Base-by-base conservation (phyloP, 1,140 invertebrate species). In the Drosophila kohkoa region DNA sequence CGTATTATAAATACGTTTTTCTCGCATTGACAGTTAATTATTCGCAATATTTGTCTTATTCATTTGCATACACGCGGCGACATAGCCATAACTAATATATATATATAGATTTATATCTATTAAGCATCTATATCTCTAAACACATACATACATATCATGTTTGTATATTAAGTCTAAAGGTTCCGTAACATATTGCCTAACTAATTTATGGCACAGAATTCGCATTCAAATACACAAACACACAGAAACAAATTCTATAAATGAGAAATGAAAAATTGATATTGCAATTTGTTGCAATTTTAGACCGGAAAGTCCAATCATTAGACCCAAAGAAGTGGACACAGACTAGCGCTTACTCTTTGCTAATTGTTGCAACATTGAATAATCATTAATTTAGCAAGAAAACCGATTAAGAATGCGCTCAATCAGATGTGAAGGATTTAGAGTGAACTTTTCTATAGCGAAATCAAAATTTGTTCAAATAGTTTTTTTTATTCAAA, bases 21-120 rank as follows among this genome's bases (percentile, higher is more conserved):
- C 63, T 88, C 72, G 77, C 85, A 86, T 86, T 86, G 75, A 79
- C 67, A 76, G 82, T 76, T 88, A 83, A 88, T 87, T 87, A 87
- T 88, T 87, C 82, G 79, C 73, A 82, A 87, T 88, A 89, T 89
- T 87, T 77, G 80, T 88, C 83, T 88, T 68, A 74, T 69, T 13
- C 43, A 88, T 88, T 88, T 83, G 76, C 83, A 88, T 87, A 82
- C 82, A 86, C 69, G 79, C 75, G 57, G 16, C 55, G 45, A 55
- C 52, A 55, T 20, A 41, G 32, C 54, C 35, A 77, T 35, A 71
- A 64, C 62, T 64, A 41, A 48, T 48, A 48, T 11, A 62, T 11
- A 62, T 46, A 60, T 38, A 28, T 28, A 55, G 7, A 51, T 13
- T 15, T 51, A 43, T 51, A 58, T 6, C 65, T 46, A 13, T 25